A percentile compares a stretch with the other conserved stretches of the same genome.
These are phyloP conservation scores for Carassius gibelio DNA, from an alignment of 2,113 vertebrate species.

Conservation along the genomic window DNA sequence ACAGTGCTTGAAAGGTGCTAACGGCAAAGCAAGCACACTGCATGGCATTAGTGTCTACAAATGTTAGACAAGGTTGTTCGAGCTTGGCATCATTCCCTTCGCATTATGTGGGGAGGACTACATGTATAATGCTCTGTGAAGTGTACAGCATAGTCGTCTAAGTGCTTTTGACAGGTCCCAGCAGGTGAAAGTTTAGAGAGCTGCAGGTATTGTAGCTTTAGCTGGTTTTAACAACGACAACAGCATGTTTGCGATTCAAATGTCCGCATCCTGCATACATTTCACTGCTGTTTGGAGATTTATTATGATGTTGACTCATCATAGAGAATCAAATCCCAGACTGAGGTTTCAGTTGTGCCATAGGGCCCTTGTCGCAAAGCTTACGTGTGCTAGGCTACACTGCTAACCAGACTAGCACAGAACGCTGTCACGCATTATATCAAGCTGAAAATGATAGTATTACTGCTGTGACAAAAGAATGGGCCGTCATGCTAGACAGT, in stretches of 20 bases:
- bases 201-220: conserved; percentile 68
- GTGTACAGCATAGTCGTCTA: conserved; percentile 69
- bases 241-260: conserved; percentile 65
- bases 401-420: neutral
- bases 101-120: conserved; percentile 64
- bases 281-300: conserved; percentile 44
- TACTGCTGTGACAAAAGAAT: conserved; percentile 47
- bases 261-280: conserved; percentile 51
- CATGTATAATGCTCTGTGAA: conserved; percentile 77
- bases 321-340: conserved; percentile 48
- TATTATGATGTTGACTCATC: conserved; percentile 57
- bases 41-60: conserved; percentile 74
- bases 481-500: conserved; percentile 40
- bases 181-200: conserved; percentile 75
- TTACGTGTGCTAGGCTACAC: neutral
- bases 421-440: conserved; percentile 32
- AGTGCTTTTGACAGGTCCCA: conserved; percentile 76
- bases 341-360: conserved; percentile 30
- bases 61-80: conserved; percentile 73
- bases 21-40: conserved; percentile 63
- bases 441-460: conserved; percentile 48
- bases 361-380: conserved; percentile 13
- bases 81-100: conserved; percentile 67
- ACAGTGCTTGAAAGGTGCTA: conserved; percentile 22
- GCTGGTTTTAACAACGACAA: conserved; percentile 64